Conservation (phyloP, 2,113 vertebrate species). For the Chaetura pelagica region DNA sequence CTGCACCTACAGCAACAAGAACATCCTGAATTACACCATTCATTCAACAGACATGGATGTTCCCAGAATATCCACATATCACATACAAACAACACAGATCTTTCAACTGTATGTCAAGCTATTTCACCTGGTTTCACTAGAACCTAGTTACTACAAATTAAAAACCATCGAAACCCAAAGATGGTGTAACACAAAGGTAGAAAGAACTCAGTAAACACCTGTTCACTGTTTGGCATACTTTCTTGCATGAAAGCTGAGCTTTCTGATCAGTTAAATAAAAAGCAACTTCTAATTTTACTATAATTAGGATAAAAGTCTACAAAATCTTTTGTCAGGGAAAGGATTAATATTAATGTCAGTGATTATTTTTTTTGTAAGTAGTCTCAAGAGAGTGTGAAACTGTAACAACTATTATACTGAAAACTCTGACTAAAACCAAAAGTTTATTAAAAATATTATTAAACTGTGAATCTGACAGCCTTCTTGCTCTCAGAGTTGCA, state of each 20-base stretch:
- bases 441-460: neutral
- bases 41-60: neutral
- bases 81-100: neutral
- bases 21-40: neutral
- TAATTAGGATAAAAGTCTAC: neutral
- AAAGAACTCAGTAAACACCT: neutral
- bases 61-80: neutral
- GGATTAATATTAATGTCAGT: neutral
- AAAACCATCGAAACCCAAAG: neutral
- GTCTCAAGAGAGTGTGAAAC: neutral
- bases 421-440: neutral
- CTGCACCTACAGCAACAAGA: neutral
- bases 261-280: neutral
- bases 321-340: neutral
- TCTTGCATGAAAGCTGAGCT: neutral
- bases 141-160: neutral
- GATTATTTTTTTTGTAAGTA: neutral
- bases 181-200: neutral
- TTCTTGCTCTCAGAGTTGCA: neutral
- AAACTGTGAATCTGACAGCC: neutral
- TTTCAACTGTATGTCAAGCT: neutral
- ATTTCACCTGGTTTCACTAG: neutral
- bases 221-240: neutral
- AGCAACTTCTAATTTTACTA: neutral
- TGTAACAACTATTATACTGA: slow-evolving; percentile 4